Base-by-base conservation (phyloP, 2,113 vertebrate species). In the Talpa occidentalis region DNA sequence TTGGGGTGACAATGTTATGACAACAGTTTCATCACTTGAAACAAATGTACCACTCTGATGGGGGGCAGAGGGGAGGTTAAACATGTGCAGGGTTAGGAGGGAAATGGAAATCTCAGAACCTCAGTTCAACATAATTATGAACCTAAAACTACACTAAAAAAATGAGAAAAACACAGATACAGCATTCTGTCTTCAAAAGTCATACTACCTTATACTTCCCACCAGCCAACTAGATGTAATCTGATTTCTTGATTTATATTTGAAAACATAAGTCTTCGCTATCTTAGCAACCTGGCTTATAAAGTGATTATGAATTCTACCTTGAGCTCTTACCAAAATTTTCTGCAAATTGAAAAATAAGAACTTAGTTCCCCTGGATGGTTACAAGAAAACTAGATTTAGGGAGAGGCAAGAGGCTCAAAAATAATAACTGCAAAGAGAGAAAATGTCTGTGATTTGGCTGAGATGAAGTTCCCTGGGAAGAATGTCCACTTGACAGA, bases 321-420 rank as follows among this genome's bases (percentile, higher is more conserved):
- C 81, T 54, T 28, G 72, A 54, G 26, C 7, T 40, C 2, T 93
- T 88, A 56, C 10, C 0, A 21, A 67, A 59, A 32, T 47, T 88
- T 90, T 85, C 64, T 90, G 17, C 56, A 92, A 87, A 60, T 35
- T 93, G 54, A 5, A 94, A 88, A 78, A 49, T 84, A 93, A 88
- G 78, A 32, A 22, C 26, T 42, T 35, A 37, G 47, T 62, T 94
- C 17, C 37, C 56, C 88, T 44, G 7, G 14, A 62, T 60, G 52
- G 32, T 3, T 93, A 16, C 2, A 94, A 79, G 44, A 77, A 82
- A 54, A 64, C 66, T 85, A 35, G 42, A 82, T 32, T 85, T 77
- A 81, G 76, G 30, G 62, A 95, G 59, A 86, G 19, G 30, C 11
- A 85, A 70, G 54, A 77, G n/a, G 10, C 16, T 69, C 49, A 67